These are phyloP conservation scores for Amia ocellicauda DNA, from an alignment of 2,113 vertebrate species.

Conservation along the genomic window DNA sequence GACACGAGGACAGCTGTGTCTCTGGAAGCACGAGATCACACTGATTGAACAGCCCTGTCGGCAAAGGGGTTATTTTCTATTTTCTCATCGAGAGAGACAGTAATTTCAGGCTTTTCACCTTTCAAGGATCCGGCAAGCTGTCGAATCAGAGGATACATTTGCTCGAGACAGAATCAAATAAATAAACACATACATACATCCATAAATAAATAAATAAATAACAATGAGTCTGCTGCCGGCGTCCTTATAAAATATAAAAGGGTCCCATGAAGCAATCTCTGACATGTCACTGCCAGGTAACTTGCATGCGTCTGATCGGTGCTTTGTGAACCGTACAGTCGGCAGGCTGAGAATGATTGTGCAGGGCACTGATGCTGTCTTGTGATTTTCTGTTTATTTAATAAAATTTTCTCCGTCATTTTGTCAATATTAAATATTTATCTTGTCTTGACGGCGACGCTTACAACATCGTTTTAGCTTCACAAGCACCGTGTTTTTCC, in stretches of 20 bases:
- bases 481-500: conserved; percentile 42
- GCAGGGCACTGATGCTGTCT: conserved; percentile 32
- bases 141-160: too few species aligned
- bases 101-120: too few species aligned
- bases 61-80: too few species aligned
- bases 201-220: conserved; percentile 41
- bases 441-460: conserved; percentile 39
- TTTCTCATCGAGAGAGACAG: too few species aligned
- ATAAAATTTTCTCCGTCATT: conserved; percentile 40
- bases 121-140: too few species aligned
- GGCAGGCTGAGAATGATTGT: conserved; percentile 50
- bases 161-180: too few species aligned
- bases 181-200: too few species aligned
- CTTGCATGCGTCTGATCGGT: conserved; percentile 53
- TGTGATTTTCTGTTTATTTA: conserved; percentile 33
- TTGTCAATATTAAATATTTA: conserved; percentile 51
- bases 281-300: conserved; percentile 61
- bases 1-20: too few species aligned
- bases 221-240: too few species aligned
- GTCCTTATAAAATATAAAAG: conserved; percentile 65
- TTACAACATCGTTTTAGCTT: conserved; percentile 33
- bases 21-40: too few species aligned
- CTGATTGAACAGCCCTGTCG: too few species aligned
- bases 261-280: conserved; percentile 51
- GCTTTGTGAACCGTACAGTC: conserved; percentile 52